A percentile compares a stretch with the other conserved stretches of the same genome.
Evolutionary conservation across 2,888 invertebrate species (phyloP).

Genomic region (Molorchus minor): DNA sequence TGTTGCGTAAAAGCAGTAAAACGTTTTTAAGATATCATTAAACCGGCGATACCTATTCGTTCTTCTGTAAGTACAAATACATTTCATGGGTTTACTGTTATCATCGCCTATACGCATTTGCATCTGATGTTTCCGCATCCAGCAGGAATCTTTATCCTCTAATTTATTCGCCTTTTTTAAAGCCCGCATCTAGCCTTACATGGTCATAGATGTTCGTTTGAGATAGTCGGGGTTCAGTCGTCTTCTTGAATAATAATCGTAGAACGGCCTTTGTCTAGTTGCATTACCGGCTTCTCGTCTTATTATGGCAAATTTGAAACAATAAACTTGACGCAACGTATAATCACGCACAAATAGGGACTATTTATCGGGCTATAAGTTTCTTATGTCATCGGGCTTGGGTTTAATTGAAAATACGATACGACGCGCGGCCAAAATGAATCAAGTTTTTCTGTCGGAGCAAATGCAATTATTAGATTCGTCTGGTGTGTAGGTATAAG

Average conservation of each 20-base stretch:
- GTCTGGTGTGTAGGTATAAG: no score
- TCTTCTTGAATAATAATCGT: slow-evolving; percentile 26
- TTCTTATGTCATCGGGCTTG: slow-evolving; percentile 10
- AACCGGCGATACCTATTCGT: no score
- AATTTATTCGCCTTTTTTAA: slow-evolving; percentile 21
- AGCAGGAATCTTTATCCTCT: slow-evolving; percentile 19
- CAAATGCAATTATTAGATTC: no score
- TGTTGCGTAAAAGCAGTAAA: no score
- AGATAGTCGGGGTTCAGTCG: slow-evolving; percentile 22
- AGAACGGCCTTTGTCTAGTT: slow-evolving; percentile 19
- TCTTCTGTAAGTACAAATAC: no score
- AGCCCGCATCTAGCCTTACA: slow-evolving; percentile 20
- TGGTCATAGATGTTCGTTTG: slow-evolving; percentile 23
- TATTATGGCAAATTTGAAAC: slow-evolving; percentile 40
- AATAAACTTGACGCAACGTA: slow-evolving; percentile 30
- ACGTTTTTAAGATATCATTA: no score
- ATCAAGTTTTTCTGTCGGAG: neutral
- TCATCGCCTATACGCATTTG: no score
- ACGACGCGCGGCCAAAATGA: neutral
- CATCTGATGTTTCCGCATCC: slow-evolving; percentile 26
- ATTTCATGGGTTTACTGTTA: no score
- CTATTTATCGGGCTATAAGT: slow-evolving; percentile 33
- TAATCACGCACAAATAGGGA: slow-evolving; percentile 37
- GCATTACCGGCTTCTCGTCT: slow-evolving; percentile 25
- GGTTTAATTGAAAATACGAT: slow-evolving; percentile 30